Base-by-base conservation (phyloP, 2,888 invertebrate species). In the Euproctis similis region DNA sequence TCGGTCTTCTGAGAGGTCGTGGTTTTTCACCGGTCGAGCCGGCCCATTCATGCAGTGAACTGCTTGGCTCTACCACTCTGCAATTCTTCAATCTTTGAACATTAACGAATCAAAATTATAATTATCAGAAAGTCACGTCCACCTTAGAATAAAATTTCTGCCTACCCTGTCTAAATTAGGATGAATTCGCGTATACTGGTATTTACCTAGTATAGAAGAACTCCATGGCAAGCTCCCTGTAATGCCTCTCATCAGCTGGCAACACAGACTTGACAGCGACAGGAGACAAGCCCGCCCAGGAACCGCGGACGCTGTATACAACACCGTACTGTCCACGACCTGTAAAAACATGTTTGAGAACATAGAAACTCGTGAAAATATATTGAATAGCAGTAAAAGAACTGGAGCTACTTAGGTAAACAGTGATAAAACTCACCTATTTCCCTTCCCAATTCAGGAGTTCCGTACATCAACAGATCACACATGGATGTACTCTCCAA, bases 191-290 rank as follows among this genome's bases (percentile, higher is more conserved):
- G n/a, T n/a, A n/a, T n/a, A n/a, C n/a, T n/a, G n/a, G n/a, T n/a
- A 22, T 6, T 10, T 56, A 91, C 92, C 92, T 89, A 26, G 95
- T 94, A 55, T 95, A 95, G 67, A 93, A 94, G 84, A 95, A 95
- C 73, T 96, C 95, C 90, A 95, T 91, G 1, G 95, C 94, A 1
- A 96, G 78, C 60, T 96, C 95, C 60, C 92, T 92, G 91, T 94
- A 95, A 61, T 95, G 95, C 36, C 93, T 86, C 52, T 94, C 94
- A 65, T 96, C 95, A 1, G 93, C 92, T 1, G 95, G 95, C 23
- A 95, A 89, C 26, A 96, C 94, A 0, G 94, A 93, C 78, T 96
- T 96, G 26, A 94, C 90, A 4, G 95, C 95, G 54, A 91, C 92
- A 0, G 92, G 92, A n/a, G 88, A 74, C 26, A 85, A 87, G 0